Percentiles rank a stretch among this genome's conserved stretches.
Conservation (phyloP, 2,113 vertebrate species). For the Mesitornis unicolor region DNA sequence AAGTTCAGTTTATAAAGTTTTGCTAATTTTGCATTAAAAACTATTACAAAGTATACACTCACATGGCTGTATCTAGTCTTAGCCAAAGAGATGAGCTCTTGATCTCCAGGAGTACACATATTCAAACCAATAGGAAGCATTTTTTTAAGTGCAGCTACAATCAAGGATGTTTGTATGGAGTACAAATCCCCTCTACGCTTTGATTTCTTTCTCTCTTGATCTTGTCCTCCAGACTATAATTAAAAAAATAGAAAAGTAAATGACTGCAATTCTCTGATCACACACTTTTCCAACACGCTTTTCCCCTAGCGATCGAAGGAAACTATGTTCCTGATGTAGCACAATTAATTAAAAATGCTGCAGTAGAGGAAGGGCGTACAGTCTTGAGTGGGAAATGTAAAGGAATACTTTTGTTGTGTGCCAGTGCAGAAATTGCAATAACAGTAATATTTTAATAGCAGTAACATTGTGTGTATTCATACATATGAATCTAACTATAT, state of each 20-base stretch:
- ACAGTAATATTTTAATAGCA: not conserved
- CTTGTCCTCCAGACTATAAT: conserved; percentile 92
- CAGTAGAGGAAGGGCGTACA: not conserved
- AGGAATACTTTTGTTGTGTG: not conserved
- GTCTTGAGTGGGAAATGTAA: not conserved
- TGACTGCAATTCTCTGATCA: not conserved
- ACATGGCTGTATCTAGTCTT: conserved; percentile 90
- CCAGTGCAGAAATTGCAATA: not conserved
- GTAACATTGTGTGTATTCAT: not conserved
- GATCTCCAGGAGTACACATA: conserved; percentile 97
- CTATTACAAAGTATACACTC: conserved; percentile 48
- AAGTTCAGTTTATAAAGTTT: not conserved
- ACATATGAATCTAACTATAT: not conserved
- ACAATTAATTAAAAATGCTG: not conserved
- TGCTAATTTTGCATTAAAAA: not conserved
- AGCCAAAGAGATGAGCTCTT: conserved; percentile 94
- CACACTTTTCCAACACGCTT: not conserved
- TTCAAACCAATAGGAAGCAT: conserved; percentile 98
- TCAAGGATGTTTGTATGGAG: conserved; percentile 96
- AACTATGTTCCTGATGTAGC: not conserved
- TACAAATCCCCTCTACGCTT: conserved; percentile 94
- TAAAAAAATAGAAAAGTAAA: conserved; percentile 14
- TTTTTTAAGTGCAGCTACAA: conserved; percentile 96
- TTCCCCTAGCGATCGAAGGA: not conserved
- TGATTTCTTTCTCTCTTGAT: conserved; percentile 95